phyloP scores from a whole-genome alignment of 2,113 vertebrate genomes.

The Psilopsiagon aymara region DNA sequence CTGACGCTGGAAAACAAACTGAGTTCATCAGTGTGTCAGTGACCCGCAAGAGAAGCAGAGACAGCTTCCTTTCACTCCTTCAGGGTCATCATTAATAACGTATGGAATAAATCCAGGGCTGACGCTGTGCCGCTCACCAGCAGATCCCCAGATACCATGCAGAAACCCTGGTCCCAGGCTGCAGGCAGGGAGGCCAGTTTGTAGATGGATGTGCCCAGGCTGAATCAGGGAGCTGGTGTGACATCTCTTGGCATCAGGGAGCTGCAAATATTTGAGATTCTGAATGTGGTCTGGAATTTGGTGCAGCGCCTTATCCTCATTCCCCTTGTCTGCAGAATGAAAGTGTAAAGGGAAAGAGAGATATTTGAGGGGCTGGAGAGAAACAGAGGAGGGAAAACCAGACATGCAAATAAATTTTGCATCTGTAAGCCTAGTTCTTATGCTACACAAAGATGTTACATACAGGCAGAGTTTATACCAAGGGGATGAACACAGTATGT shows the following conservation, averaged over 20 bases:
- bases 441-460: neutral
- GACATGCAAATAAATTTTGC: neutral
- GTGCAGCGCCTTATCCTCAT: neutral
- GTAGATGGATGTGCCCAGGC: neutral
- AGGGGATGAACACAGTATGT: neutral
- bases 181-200: neutral
- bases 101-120: constrained; percentile 15
- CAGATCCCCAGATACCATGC: neutral
- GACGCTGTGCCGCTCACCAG: neutral
- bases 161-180: neutral
- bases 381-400: neutral
- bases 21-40: constrained; percentile 26
- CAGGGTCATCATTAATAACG: neutral
- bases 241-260: too few relatives aligned
- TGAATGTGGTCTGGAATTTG: rapidly evolving
- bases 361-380: neutral
- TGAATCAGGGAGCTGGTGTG: neutral
- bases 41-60: constrained; percentile 16
- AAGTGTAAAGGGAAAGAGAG: neutral
- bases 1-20: constrained; percentile 57
- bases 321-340: rapidly evolving
- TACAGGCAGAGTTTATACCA: neutral
- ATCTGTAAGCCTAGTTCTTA: neutral
- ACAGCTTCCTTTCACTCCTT: constrained; percentile 43
- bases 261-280: neutral